Evolutionary conservation across 2,888 invertebrate species (phyloP), one percentile per base, ranked within the genome.

Genomic region (Trachelus stipa): DNA sequence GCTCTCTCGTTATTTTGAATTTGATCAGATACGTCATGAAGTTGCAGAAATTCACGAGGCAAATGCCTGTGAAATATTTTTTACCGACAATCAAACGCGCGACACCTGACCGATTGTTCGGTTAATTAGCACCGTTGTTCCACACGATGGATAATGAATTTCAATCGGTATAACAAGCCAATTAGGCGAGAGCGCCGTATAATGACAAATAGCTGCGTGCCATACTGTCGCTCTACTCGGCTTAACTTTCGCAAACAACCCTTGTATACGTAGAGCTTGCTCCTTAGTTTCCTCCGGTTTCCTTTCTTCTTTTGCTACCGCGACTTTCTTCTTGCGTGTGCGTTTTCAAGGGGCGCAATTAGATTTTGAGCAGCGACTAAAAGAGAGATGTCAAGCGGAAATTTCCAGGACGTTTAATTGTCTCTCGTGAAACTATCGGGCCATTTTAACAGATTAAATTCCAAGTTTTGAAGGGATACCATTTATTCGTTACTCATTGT

Each of bases 101-200:
- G 12, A 68, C 73, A 33, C 71, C 31, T 30, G 69, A 15, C 31
- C 40, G 68, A 75, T 77, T 80, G 79, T 84, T 79, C 83, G 81
- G 84, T 87, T 83, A 85, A 84, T 84, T 77, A 37, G 75, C 74
- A 34, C 80, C 73, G 82, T 85, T 85, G 85, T 84, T 80, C 56
- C 75, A 34, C 12, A 68, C 56, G 71, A 23, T 80, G 79, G 79
- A 83, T 83, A 87, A 87, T 86, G 85, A 87, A 87, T 83, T 87
- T 88, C 87, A 88, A 88, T 88, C 88, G 88, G 85, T 88, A 85
- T 88, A 88, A 88, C 88, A 85, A 88, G 84, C 87, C 88, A 88
- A 88, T 88, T 88, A 88, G 86, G 83, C 83, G 34, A 30, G 30
- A 33, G 11, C 23, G 11, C 71, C 12, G 34, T 71, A 34, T 33